Evolutionary conservation across 2,113 vertebrate genomes (phyloP).

Genomic region (Psilopsiagon aymara): DNA sequence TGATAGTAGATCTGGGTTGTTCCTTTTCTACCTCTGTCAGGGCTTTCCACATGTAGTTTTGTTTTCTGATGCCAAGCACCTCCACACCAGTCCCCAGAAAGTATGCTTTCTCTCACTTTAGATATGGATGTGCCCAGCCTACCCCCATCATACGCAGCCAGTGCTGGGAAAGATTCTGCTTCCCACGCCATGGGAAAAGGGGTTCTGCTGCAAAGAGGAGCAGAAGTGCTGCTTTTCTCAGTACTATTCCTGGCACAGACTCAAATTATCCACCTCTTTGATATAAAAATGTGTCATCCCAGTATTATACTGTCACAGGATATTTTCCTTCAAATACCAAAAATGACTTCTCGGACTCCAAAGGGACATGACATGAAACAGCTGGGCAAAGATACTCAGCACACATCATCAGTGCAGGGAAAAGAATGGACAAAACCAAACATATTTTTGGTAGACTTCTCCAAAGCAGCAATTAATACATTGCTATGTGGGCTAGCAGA

Average conservation of each 20-base stretch:
- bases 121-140: not conserved
- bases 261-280: not conserved
- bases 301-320: not conserved
- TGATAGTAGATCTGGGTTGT: not conserved
- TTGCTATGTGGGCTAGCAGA: not conserved
- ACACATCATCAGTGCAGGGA: not conserved
- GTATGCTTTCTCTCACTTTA: not conserved
- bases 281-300: not conserved
- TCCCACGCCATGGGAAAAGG: not conserved
- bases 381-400: not conserved
- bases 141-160: rapidly evolving
- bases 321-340: not conserved
- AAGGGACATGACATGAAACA: not conserved
- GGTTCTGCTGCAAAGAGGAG: not conserved
- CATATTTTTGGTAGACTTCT: not conserved
- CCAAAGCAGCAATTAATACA: not conserved
- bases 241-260: not conserved
- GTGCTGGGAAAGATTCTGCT: not conserved
- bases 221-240: not conserved
- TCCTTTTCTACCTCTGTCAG: not conserved
- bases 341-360: not conserved
- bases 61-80: not conserved
- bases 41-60: not conserved
- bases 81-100: no score
- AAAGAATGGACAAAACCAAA: not conserved